Percentiles rank a stretch among this genome's conserved stretches.
These are phyloP conservation scores for Dendropsophus ebraccatus DNA, from an alignment of 2,113 vertebrate genomes.

Conservation along the genomic window DNA sequence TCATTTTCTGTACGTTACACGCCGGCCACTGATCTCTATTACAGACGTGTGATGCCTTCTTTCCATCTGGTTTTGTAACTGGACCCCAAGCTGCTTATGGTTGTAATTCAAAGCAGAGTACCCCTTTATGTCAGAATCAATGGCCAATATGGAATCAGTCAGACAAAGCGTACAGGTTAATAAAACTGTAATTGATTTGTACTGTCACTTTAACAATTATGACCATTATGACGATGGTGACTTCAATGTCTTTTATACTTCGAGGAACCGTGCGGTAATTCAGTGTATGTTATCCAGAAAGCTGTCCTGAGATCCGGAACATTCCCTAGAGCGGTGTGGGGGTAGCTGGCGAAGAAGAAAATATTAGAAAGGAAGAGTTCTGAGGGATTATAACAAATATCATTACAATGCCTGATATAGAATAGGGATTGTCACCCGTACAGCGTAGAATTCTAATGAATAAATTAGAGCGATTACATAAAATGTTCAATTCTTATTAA, in stretches of 20 bases:
- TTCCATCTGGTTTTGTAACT: no score
- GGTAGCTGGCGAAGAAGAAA: background rate
- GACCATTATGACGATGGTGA: no score
- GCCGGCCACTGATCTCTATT: no score
- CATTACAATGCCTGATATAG: background rate
- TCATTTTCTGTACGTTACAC: no score
- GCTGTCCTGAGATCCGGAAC: background rate
- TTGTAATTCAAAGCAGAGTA: background rate
- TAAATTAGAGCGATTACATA: background rate
- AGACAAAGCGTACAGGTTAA: background rate
- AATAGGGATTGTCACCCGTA: background rate
- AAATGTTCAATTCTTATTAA: background rate
- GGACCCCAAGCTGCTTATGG: no score
- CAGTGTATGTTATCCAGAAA: background rate
- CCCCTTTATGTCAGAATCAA: background rate
- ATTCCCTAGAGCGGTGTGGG: slow-evolving; percentile 1
- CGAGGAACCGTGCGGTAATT: background rate
- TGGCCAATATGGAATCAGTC: background rate
- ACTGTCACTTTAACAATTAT: background rate
- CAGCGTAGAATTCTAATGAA: background rate
- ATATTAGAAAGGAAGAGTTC: background rate
- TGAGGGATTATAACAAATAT: background rate
- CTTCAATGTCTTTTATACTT: no score
- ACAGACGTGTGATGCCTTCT: no score
- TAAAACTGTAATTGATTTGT: background rate